These are phyloP conservation scores for Strix occidentalis DNA, from an alignment of 2,797 vertebrate genomes.

Conservation along the genomic window DNA sequence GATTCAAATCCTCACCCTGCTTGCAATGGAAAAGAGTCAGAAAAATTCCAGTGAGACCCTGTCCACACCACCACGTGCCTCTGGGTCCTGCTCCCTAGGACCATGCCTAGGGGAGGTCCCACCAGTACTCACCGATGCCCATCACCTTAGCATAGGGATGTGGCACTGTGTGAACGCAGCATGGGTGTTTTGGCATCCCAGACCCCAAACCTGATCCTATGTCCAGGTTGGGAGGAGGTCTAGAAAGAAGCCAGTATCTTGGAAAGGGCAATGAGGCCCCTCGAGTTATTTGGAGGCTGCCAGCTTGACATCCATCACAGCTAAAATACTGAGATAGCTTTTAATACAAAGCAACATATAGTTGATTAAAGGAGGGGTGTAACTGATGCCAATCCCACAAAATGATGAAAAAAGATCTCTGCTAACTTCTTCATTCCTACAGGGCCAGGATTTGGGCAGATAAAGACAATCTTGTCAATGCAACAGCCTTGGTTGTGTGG, in stretches of 20 bases:
- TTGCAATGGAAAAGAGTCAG: background rate
- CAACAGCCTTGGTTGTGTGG: background rate
- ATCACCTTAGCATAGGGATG: background rate
- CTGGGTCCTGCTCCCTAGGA: background rate
- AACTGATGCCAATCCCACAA: background rate
- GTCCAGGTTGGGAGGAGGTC: background rate
- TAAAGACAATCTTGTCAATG: background rate
- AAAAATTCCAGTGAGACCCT: background rate
- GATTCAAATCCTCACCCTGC: background rate
- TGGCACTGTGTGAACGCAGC: background rate
- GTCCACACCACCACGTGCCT: rapidly evolving
- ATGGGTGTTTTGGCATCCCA: background rate
- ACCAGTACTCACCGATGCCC: background rate
- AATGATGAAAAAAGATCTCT: slow-evolving; percentile 30
- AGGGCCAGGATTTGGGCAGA: background rate
- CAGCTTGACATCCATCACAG: slow-evolving; percentile 19
- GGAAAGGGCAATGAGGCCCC: background rate
- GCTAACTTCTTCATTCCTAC: background rate
- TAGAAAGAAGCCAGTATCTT: background rate
- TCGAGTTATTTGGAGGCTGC: background rate
- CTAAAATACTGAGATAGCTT: slow-evolving; percentile 14
- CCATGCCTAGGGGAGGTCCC: background rate
- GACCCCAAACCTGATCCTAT: background rate
- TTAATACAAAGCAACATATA: background rate
- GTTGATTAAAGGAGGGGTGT: slow-evolving; percentile 31